Percentiles rank a stretch among this genome's conserved stretches.
Evolutionary conservation across 2,797 vertebrate species (phyloP).

Genomic region (Sylvilagus floridanus): DNA sequence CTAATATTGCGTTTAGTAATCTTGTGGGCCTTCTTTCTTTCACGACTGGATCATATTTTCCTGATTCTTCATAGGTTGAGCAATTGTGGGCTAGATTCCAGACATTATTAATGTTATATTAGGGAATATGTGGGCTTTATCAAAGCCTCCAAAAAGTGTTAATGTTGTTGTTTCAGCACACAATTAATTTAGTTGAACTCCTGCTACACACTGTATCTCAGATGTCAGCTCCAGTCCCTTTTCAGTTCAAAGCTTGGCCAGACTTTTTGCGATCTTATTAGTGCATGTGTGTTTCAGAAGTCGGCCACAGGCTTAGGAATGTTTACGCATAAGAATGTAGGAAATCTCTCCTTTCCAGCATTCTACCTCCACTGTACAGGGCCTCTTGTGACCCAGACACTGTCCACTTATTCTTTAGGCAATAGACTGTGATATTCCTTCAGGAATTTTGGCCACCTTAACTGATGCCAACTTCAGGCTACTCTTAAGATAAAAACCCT

Average conservation of each 20-base stretch:
- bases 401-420: background rate
- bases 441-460: background rate
- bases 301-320: background rate
- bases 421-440: background rate
- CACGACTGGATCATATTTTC: background rate
- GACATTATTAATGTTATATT: background rate
- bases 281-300: background rate
- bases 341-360: background rate
- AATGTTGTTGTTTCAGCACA: background rate
- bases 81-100: background rate
- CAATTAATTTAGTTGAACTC: background rate
- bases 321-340: background rate
- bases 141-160: background rate
- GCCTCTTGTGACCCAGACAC: background rate
- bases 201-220: background rate
- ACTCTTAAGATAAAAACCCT: background rate
- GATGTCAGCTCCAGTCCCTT: background rate
- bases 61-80: background rate
- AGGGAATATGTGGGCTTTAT: background rate
- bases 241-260: background rate
- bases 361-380: background rate
- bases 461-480: background rate
- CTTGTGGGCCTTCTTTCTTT: background rate
- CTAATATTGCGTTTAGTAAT: background rate
- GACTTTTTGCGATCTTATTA: background rate